These are phyloP conservation scores for Tenthredo livida DNA, from an alignment of 2,888 invertebrate genomes.

Conservation along the genomic window DNA sequence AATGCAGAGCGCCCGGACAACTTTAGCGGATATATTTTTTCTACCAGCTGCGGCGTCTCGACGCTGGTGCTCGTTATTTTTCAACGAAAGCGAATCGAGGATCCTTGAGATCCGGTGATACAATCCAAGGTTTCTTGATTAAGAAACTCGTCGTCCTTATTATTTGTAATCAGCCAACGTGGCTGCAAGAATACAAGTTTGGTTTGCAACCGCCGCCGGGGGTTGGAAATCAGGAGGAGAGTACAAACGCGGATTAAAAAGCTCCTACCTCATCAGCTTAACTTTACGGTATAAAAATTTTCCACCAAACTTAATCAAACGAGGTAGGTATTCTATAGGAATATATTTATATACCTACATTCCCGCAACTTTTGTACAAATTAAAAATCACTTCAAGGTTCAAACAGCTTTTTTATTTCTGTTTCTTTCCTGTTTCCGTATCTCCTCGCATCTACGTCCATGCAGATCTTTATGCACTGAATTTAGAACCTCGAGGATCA, in stretches of 20 bases:
- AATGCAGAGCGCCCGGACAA: background rate
- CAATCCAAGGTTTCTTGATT: background rate
- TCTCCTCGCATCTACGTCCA: background rate
- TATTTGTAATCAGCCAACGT: conserved; percentile 24
- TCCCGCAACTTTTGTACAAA: background rate
- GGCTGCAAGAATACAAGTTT: conserved; percentile 1
- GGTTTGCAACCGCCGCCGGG: background rate
- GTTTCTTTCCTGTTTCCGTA: background rate
- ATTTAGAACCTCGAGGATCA: background rate
- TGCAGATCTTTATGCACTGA: background rate
- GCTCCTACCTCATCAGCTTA: background rate
- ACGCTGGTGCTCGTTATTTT: conserved; percentile 59
- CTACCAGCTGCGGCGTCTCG: background rate
- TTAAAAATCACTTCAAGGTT: background rate
- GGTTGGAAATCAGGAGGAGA: background rate
- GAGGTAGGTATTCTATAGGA: background rate
- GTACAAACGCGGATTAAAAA: background rate
- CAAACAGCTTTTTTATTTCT: background rate
- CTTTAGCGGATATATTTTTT: background rate
- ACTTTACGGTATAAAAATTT: background rate
- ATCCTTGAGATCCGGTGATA: conserved; percentile 68
- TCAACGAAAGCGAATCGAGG: conserved; percentile 69
- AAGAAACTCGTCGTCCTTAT: conserved; percentile 29
- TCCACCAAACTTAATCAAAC: background rate
- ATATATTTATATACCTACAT: background rate